phyloP scores from a whole-genome alignment of 1,140 invertebrate genomes.

The Polyergus mexicanus region DNA sequence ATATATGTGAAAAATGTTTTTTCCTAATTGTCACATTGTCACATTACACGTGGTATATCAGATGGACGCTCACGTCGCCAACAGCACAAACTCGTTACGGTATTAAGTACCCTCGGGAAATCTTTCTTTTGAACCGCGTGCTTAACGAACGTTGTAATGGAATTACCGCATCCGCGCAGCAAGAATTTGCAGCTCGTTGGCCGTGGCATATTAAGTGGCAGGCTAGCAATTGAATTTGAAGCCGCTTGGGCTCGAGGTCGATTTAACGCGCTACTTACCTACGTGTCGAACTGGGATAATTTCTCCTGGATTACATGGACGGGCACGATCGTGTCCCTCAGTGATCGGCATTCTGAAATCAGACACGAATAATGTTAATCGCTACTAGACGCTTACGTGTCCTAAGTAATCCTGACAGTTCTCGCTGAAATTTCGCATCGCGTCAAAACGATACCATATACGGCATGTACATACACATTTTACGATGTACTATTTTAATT shows the following conservation, averaged over 20 bases:
- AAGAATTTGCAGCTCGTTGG: conserved; percentile 56
- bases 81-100: conserved; percentile 45
- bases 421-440: not conserved
- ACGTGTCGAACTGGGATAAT: conserved; percentile 58
- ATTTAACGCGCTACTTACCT: conserved; percentile 56
- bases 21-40: not conserved
- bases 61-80: not conserved
- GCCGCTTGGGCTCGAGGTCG: conserved; percentile 3
- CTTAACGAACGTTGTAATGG: conserved; percentile 54
- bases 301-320: conserved; percentile 51
- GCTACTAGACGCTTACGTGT: not conserved
- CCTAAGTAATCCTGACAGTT: not conserved
- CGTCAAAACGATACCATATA: too few relatives aligned
- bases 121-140: conserved; percentile 52
- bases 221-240: conserved; percentile 49
- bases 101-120: conserved; percentile 56
- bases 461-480: not conserved
- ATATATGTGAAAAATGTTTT: conserved; percentile 9
- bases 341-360: conserved; percentile 54
- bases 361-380: conserved; percentile 16
- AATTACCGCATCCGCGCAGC: conserved; percentile 52
- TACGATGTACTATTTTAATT: not conserved
- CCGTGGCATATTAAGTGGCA: conserved; percentile 42
- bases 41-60: not conserved
- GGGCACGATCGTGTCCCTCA: conserved; percentile 21